Evolutionary conservation across 92 coral and sea anemone species (phyloP).

Genomic region (Actinernus sp.): DNA sequence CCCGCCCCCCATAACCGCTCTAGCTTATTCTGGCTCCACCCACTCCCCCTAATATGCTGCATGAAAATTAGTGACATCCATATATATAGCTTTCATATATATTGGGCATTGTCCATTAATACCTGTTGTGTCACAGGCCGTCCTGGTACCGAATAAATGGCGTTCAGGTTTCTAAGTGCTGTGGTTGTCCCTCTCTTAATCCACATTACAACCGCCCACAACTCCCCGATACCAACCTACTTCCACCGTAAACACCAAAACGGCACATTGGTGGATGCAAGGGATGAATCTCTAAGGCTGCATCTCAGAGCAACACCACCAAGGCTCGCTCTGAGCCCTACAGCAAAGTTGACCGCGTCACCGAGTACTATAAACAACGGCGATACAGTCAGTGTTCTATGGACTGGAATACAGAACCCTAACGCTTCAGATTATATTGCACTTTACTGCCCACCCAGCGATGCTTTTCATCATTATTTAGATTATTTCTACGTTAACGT

Average conservation of each 20-base stretch:
- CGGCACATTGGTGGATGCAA: constrained; percentile 47
- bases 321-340: not conserved
- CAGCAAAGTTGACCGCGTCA: constrained; percentile 13
- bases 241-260: constrained; percentile 49
- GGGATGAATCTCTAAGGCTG: not conserved
- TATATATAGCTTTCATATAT: too few species aligned
- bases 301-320: not conserved
- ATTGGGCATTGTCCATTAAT: too few species aligned
- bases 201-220: not conserved
- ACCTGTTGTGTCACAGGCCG: too few species aligned
- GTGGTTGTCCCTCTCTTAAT: too few species aligned
- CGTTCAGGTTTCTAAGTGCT: too few species aligned
- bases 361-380: constrained; percentile 70
- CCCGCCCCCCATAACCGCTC: too few species aligned
- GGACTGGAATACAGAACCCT: constrained; percentile 67
- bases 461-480: constrained; percentile 50
- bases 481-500: constrained; percentile 70
- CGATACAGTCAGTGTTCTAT: constrained; percentile 63
- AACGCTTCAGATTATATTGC: constrained; percentile 54
- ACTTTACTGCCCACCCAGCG: constrained; percentile 69
- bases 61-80: too few species aligned
- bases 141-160: too few species aligned
- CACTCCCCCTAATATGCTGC: too few species aligned
- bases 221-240: constrained; percentile 43
- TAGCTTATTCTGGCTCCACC: too few species aligned